phyloP scores from a whole-genome alignment of 30 jellyfish, hydroid and myxozoan genomes.

The Hydractinia echinata region DNA sequence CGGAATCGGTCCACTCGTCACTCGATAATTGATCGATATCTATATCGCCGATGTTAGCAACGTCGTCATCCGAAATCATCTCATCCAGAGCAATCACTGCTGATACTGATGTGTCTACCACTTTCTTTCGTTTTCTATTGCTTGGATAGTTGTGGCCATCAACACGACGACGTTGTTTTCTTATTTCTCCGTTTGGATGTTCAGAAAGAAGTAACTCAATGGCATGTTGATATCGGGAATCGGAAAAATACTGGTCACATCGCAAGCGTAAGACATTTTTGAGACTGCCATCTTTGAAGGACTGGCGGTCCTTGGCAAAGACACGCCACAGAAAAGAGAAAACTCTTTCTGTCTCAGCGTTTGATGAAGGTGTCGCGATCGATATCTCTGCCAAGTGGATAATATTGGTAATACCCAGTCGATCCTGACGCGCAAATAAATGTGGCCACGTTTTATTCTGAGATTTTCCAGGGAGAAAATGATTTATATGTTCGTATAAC shows the following conservation, averaged over 20 bases:
- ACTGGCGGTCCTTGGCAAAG: constrained; percentile 14
- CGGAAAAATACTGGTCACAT: neutral
- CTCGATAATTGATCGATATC: too few relatives aligned
- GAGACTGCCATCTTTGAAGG: neutral
- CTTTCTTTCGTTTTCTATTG: too few relatives aligned
- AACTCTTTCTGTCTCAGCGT: constrained; percentile 23
- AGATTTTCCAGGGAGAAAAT: too few relatives aligned
- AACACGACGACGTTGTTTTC: constrained; percentile 4
- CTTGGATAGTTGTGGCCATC: constrained; percentile 25
- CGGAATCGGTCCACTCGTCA: too few relatives aligned
- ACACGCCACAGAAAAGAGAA: constrained; percentile 34
- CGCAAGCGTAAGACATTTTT: neutral
- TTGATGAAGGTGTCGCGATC: constrained; percentile 20
- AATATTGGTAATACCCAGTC: constrained; percentile 15
- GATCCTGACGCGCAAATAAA: too few relatives aligned
- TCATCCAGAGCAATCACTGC: too few relatives aligned
- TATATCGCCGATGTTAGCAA: too few relatives aligned
- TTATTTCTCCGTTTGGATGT: constrained; percentile 6
- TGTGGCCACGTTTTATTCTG: too few relatives aligned
- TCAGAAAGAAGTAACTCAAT: constrained; percentile 2
- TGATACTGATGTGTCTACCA: too few relatives aligned
- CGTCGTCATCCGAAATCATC: too few relatives aligned
- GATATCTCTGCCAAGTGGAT: neutral
- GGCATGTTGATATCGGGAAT: neutral
- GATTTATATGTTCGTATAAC: too few relatives aligned